These are phyloP conservation scores for Hirundichthys speculiger DNA, from an alignment of 2,113 vertebrate species.

Conservation along the genomic window DNA sequence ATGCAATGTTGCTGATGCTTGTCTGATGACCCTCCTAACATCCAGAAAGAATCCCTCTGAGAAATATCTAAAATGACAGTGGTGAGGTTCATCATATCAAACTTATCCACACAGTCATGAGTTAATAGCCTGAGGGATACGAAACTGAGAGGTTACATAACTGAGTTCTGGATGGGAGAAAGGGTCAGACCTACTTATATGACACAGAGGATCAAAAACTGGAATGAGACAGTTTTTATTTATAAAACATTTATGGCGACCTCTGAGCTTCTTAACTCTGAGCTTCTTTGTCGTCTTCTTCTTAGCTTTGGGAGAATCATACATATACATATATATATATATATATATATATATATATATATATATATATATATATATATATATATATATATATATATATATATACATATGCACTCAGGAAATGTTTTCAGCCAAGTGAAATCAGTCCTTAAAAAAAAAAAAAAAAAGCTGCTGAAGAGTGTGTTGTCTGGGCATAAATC, in stretches of 20 bases:
- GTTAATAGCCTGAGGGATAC: constrained; percentile 42
- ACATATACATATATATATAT: too few species aligned
- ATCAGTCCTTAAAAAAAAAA: too few species aligned
- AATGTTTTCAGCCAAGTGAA: too few species aligned
- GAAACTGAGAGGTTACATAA: constrained; percentile 57
- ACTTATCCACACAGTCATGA: constrained; percentile 39
- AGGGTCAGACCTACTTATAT: constrained; percentile 36
- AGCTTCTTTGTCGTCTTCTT: too few species aligned
- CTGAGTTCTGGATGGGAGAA: constrained; percentile 20
- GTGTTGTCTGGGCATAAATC: neutral
- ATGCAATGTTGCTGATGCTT: constrained; percentile 11
- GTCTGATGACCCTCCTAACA: neutral
- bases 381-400: too few species aligned
- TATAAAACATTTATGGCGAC: too few species aligned
- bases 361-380: too few species aligned
- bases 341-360: too few species aligned
- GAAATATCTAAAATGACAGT: constrained; percentile 20
- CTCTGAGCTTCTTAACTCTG: too few species aligned
- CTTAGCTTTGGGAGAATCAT: too few species aligned
- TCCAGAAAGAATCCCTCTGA: constrained; percentile 16
- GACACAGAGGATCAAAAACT: constrained; percentile 8
- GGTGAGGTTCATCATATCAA: constrained; percentile 26
- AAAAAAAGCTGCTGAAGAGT: too few species aligned
- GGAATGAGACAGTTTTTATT: neutral
- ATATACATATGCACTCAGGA: too few species aligned